These are phyloP conservation scores for Arenaria interpres DNA, from an alignment of 2,113 vertebrate species.

Conservation along the genomic window DNA sequence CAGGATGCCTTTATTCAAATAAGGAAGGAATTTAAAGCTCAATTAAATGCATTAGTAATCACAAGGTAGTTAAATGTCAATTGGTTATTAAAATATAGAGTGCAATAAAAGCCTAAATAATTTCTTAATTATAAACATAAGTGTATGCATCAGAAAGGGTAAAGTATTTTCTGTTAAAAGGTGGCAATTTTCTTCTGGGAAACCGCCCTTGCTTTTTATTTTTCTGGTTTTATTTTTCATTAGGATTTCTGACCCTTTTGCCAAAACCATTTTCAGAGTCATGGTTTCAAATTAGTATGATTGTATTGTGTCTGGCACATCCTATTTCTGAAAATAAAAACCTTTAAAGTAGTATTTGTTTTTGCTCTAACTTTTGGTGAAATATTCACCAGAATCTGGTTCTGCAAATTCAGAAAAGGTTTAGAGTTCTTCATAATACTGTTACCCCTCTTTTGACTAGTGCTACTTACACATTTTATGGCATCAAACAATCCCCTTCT, in stretches of 20 bases:
- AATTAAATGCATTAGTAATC: constrained; percentile 20
- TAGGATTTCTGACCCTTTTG: not conserved
- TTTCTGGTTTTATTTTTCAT: not conserved
- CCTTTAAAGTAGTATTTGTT: not conserved
- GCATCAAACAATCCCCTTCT: not conserved
- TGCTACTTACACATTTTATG: not conserved
- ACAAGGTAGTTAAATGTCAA: not conserved
- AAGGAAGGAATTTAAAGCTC: not conserved
- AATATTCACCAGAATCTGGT: not conserved
- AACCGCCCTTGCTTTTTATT: not conserved
- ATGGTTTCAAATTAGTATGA: not conserved
- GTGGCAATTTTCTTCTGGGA: not conserved
- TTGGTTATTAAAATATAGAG: not conserved
- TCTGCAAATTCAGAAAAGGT: not conserved
- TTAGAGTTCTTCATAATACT: not conserved
- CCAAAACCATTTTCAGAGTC: not conserved
- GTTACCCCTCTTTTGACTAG: not conserved
- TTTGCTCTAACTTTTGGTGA: not conserved
- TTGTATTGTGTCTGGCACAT: not conserved
- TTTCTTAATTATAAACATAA: not conserved
- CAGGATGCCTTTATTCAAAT: not conserved
- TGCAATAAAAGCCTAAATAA: not conserved
- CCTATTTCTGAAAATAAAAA: not conserved
- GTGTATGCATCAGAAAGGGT: not conserved
- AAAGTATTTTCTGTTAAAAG: not conserved